Percentiles rank a stretch among this genome's conserved stretches.
These are phyloP conservation scores for Plotosus lineatus DNA, from an alignment of 2,113 vertebrate genomes.

Conservation along the genomic window DNA sequence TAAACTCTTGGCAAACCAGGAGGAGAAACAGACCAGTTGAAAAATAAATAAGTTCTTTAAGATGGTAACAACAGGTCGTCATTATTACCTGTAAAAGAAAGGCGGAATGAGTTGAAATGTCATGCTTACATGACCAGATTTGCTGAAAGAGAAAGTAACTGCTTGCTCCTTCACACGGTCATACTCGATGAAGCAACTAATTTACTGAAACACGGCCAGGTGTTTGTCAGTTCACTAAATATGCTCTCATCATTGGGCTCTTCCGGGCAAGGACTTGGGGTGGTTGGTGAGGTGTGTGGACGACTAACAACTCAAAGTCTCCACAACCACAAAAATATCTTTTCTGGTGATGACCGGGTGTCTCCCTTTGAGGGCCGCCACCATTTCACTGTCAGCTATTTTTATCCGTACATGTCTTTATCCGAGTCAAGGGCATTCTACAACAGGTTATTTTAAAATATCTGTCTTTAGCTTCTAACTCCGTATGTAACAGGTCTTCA, in stretches of 20 bases:
- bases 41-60: conserved; percentile 55
- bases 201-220: conserved; percentile 39
- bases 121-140: conserved; percentile 48
- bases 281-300: neutral
- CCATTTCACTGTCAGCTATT: conserved; percentile 31
- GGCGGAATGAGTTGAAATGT: conserved; percentile 52
- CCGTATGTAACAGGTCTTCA: conserved; percentile 49
- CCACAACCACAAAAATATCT: conserved; percentile 48
- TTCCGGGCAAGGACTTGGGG: conserved; percentile 31
- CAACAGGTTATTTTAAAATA: conserved; percentile 54
- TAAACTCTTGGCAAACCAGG: conserved; percentile 3
- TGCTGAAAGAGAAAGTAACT: conserved; percentile 28
- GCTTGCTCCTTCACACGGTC: conserved; percentile 41
- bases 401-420: conserved; percentile 35
- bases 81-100: conserved; percentile 46
- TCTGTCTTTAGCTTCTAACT: conserved; percentile 50
- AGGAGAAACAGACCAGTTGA: conserved; percentile 35
- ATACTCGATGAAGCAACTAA: conserved; percentile 39
- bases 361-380: conserved; percentile 56
- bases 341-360: conserved; percentile 44
- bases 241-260: conserved; percentile 12
- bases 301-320: conserved; percentile 43
- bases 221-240: conserved; percentile 44
- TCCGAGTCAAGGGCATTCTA: conserved; percentile 45
- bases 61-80: conserved; percentile 30